phyloP scores from a whole-genome alignment of 2,113 vertebrate species.

The Semnornis frantzii region DNA sequence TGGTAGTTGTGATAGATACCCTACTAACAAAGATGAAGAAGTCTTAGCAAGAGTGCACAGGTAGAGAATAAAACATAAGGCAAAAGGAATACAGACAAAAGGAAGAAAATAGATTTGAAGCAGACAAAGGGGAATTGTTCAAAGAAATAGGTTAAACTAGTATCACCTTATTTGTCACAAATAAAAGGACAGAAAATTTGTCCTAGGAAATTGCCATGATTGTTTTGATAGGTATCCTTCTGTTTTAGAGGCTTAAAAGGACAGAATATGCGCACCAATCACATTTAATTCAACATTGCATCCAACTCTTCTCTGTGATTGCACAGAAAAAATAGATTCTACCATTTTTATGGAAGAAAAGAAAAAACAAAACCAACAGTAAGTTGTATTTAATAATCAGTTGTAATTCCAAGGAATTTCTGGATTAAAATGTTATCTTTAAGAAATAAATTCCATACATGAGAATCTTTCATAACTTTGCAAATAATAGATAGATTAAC shows the following conservation, averaged over 20 bases:
- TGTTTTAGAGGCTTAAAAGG: not conserved
- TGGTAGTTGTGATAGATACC: constrained; percentile 57
- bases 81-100: constrained; percentile 5
- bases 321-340: not conserved
- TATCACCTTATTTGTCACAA: not conserved
- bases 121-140: not conserved
- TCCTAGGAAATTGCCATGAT: not conserved
- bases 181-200: not conserved
- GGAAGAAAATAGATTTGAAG: not conserved
- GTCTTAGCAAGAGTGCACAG: constrained; percentile 14
- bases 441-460: too few species aligned
- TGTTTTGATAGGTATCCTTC: not conserved
- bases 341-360: not conserved
- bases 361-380: accelerated
- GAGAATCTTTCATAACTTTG: not conserved
- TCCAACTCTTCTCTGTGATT: not conserved
- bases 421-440: not conserved
- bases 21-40: constrained; percentile 58
- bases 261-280: not conserved
- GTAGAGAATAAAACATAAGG: constrained; percentile 20
- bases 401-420: not conserved
- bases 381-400: not conserved
- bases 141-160: not conserved
- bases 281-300: not conserved
- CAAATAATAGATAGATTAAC: not conserved